These are phyloP conservation scores for Smutsia temminckii DNA, from an alignment of 2,797 vertebrate species.

Conservation along the genomic window DNA sequence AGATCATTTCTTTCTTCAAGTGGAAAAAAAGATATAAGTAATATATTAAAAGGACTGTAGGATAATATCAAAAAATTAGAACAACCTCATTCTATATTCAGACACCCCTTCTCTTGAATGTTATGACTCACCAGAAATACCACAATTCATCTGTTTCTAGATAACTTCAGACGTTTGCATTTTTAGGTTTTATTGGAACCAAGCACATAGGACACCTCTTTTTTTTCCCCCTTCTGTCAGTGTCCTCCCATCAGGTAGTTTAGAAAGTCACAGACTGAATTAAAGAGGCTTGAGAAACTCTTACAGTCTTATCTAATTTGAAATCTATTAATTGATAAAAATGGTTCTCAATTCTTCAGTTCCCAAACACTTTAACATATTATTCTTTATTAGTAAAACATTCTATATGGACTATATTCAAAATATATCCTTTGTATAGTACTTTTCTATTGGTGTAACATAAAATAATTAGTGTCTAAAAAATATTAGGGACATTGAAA, in stretches of 20 bases:
- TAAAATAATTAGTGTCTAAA: not conserved
- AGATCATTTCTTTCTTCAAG: constrained; percentile 80
- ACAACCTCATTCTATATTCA: constrained; percentile 71
- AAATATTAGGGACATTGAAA: not conserved
- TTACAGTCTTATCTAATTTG: not conserved
- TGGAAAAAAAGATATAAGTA: constrained; percentile 77
- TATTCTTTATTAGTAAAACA: not conserved
- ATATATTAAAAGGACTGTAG: constrained; percentile 79
- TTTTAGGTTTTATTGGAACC: constrained; percentile 29
- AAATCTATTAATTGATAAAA: constrained; percentile 48
- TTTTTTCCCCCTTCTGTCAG: not conserved
- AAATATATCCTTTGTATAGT: not conserved
- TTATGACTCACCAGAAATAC: constrained; percentile 78
- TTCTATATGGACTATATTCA: not conserved
- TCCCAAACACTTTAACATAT: not conserved
- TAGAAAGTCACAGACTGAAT: not conserved
- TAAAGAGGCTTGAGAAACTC: not conserved
- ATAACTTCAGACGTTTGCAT: constrained; percentile 44
- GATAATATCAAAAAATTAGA: constrained; percentile 80
- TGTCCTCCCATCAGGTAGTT: not conserved
- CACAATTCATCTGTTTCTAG: constrained; percentile 58
- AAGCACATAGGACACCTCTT: not conserved
- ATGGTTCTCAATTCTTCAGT: not conserved
- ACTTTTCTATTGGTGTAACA: not conserved
- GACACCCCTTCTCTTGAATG: constrained; percentile 55